Percentiles rank a stretch among this genome's conserved stretches.
These are phyloP conservation scores for Alexandromys oeconomus DNA, from an alignment of 2,797 vertebrate species.

Conservation along the genomic window DNA sequence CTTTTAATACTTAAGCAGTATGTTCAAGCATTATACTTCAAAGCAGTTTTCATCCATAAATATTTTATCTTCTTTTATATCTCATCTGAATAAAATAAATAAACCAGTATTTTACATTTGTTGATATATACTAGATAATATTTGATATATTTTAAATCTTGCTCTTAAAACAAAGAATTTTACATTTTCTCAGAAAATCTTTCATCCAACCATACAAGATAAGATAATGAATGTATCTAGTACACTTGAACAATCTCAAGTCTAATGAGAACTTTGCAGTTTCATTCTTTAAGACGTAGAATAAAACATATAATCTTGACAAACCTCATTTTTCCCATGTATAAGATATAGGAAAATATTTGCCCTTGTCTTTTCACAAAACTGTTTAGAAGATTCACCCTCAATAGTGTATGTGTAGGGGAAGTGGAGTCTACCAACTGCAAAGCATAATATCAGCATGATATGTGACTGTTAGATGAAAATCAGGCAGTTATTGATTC, in stretches of 20 bases:
- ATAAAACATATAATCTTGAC: neutral
- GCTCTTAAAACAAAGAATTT: neutral
- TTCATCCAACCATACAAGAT: neutral
- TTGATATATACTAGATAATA: slow-evolving; percentile 30
- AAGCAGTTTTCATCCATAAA: slow-evolving; percentile 64
- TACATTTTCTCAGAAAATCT: slow-evolving; percentile 4
- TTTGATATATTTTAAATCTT: neutral
- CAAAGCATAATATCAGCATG: neutral
- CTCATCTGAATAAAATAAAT: slow-evolving; percentile 58
- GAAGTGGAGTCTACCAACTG: neutral
- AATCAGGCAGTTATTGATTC: neutral
- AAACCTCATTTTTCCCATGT: neutral
- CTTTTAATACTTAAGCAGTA: slow-evolving; percentile 63
- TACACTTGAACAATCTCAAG: neutral
- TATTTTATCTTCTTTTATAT: slow-evolving; percentile 68
- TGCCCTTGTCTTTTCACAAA: neutral
- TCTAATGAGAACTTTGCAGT: slow-evolving; percentile 24
- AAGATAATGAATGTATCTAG: neutral
- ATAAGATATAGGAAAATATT: neutral
- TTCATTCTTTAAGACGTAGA: slow-evolving; percentile 3
- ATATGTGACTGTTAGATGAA: neutral
- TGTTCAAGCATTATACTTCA: slow-evolving; percentile 54
- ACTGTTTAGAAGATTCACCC: neutral
- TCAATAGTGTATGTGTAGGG: neutral
- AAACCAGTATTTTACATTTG: slow-evolving; percentile 62